These are phyloP conservation scores for Lasioglossum leucozonium DNA, from an alignment of 2,888 invertebrate genomes.

Conservation along the genomic window DNA sequence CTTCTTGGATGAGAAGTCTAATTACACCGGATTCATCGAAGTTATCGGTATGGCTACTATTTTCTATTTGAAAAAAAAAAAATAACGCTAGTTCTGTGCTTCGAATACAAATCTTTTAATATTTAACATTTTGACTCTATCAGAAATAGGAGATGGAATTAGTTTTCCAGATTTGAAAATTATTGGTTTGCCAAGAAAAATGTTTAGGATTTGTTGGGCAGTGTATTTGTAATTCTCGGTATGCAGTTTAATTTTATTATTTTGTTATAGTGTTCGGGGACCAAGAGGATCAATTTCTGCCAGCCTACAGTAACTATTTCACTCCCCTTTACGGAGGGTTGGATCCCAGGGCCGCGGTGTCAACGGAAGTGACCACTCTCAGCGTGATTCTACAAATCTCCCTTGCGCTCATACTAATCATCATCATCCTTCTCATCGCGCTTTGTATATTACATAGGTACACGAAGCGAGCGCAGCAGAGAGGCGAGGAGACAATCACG, in stretches of 20 bases:
- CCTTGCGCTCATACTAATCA: constrained; percentile 87
- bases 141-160: background rate
- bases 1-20: constrained; percentile 90
- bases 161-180: background rate
- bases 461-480: constrained; percentile 88
- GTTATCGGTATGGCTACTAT: constrained; percentile 88
- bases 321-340: constrained; percentile 90
- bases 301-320: constrained; percentile 92
- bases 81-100: too few species aligned
- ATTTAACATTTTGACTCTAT: background rate
- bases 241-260: constrained; percentile 75
- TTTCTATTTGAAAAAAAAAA: background rate
- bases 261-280: constrained; percentile 85
- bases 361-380: constrained; percentile 84
- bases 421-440: constrained; percentile 87
- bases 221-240: background rate
- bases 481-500: constrained; percentile 89
- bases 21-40: constrained; percentile 95
- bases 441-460: constrained; percentile 89
- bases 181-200: background rate
- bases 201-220: background rate
- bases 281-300: constrained; percentile 85
- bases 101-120: background rate
- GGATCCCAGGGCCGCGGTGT: constrained; percentile 82
- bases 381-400: constrained; percentile 90